phyloP scores from a whole-genome alignment of 1,140 invertebrate genomes.

The Steinernema khuongi region DNA sequence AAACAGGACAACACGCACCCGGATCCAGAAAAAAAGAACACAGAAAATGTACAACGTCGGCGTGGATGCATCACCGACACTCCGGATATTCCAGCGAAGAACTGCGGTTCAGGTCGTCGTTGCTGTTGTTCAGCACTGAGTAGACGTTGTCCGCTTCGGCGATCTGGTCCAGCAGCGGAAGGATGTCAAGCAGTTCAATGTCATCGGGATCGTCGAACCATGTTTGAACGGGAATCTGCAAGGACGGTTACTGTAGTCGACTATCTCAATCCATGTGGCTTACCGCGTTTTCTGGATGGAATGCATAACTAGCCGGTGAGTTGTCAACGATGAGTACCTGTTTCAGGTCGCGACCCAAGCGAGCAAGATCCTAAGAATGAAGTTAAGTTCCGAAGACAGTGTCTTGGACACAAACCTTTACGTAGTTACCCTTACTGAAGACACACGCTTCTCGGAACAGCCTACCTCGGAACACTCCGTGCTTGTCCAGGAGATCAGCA shows the following conservation, averaged over 20 bases:
- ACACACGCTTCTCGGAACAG: slow-evolving; percentile 99
- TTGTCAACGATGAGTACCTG: slow-evolving; percentile 98
- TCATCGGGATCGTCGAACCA: slow-evolving; percentile 97
- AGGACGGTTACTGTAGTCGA: slow-evolving; percentile 18
- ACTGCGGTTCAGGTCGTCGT: neutral
- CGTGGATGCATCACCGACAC: neutral
- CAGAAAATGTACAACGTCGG: neutral
- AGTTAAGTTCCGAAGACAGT: slow-evolving; percentile 19
- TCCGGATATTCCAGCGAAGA: neutral
- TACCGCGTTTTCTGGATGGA: slow-evolving; percentile 99
- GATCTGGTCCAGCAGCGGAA: slow-evolving; percentile 89
- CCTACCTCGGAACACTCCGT: slow-evolving; percentile 80
- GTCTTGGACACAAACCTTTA: slow-evolving; percentile 68
- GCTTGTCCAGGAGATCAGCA: slow-evolving; percentile 91
- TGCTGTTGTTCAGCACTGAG: slow-evolving; percentile 28
- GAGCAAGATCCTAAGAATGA: slow-evolving; percentile 76
- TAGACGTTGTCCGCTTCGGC: slow-evolving; percentile 65
- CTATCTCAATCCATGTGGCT: slow-evolving; percentile 61
- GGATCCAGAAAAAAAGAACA: neutral
- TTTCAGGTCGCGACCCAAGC: slow-evolving; percentile 87
- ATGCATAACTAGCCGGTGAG: slow-evolving; percentile 97
- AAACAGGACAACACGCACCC: neutral
- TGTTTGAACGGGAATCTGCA: slow-evolving; percentile 85
- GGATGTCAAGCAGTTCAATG: slow-evolving; percentile 83
- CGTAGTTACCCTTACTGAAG: slow-evolving; percentile 98